Percentiles rank a stretch among this genome's conserved stretches.
These are phyloP conservation scores for Monodelphis domestica DNA, from an alignment of 2,797 vertebrate genomes.

Conservation along the genomic window DNA sequence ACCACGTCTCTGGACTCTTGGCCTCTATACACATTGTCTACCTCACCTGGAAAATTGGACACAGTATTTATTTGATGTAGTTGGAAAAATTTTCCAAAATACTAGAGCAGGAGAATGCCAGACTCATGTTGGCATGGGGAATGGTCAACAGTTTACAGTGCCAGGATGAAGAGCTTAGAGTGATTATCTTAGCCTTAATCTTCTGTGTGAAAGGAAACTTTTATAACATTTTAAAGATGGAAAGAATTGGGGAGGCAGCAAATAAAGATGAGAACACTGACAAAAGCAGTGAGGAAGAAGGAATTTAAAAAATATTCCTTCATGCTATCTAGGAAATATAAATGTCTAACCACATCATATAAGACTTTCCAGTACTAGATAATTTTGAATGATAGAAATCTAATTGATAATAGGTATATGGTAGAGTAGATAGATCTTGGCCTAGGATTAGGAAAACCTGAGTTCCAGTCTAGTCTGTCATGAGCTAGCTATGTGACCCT, in stretches of 20 bases:
- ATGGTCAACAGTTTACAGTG: background rate
- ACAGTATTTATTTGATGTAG: background rate
- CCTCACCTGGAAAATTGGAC: background rate
- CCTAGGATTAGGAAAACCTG: too few relatives aligned
- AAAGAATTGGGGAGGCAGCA: background rate
- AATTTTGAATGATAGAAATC: background rate
- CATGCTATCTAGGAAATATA: background rate
- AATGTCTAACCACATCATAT: background rate
- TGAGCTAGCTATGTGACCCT: too few relatives aligned
- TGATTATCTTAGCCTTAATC: background rate
- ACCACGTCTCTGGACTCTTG: background rate
- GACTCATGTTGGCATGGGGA: background rate
- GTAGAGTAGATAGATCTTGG: background rate
- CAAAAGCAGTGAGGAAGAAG: background rate
- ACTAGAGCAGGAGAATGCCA: background rate
- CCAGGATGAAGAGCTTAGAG: background rate
- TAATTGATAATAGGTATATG: background rate
- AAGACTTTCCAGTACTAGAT: background rate
- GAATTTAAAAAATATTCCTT: background rate
- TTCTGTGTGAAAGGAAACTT: background rate
- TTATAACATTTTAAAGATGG: background rate
- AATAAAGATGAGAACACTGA: background rate
- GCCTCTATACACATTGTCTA: background rate
- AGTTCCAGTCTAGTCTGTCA: too few relatives aligned
- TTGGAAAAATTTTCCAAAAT: background rate